Base-by-base conservation (phyloP, 2,888 invertebrate species). In the Hyalella azteca region DNA sequence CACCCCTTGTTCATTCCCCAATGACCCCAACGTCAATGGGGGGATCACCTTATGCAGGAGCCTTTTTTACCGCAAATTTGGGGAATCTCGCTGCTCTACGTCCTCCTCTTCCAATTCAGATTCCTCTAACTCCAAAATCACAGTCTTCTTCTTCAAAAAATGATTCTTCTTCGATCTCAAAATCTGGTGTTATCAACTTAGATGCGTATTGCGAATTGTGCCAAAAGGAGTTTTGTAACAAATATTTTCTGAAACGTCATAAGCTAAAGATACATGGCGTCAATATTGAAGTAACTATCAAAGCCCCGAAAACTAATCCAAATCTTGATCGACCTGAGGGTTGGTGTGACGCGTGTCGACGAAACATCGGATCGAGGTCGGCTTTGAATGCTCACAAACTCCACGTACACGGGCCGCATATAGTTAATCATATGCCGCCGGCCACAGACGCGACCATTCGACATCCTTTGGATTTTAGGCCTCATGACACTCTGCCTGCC, bases 51-150 rank as follows among this genome's bases (percentile, higher is more conserved):
- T 86, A 85, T 78, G 85, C 85, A 41, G 85, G 85, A 13, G 83
- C 86, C 15, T 81, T 83, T 78, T 87, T 81, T 87, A 66, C 88
- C 2, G 82, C 84, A 78, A 85, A 81, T 50, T 81, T 81, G 84
- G 82, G 73, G 78, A 85, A 29, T 80, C 32, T 85, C 54, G 80
- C 80, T 73, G 85, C 79, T 39, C 84, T 66, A 81, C 83, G 80
- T 78, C 83, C 83, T 83, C 81, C 84, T 77, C 85, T 78, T 77
- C 84, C 75, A 79, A 45, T 66, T 26, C 41, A 85, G 49, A 59
- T 85, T 78, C 85, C 84, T 73, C 83, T 76, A 54, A 59, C 77
- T 73, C 73, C 40, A 32, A 82, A 82, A 32, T 29, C 77, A 13
- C 29, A 73, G 22, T 54, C 75, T 5, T 45, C 78, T 59, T 29